Base-by-base conservation (phyloP, 1,140 invertebrate species). In the Macrocentrus cingulum region DNA sequence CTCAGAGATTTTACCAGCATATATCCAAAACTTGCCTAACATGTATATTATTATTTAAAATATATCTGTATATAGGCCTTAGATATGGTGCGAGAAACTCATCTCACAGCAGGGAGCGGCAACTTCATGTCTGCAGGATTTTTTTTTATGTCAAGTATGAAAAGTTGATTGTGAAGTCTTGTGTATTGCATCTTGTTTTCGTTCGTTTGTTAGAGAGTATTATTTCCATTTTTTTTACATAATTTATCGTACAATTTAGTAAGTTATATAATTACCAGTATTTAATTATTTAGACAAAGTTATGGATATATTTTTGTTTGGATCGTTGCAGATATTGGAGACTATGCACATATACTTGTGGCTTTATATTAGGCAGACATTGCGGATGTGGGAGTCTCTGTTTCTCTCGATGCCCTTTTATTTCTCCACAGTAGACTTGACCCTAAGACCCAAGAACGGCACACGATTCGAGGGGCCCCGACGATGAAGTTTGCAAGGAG, bases 101-200 rank as follows among this genome's bases (percentile, higher is more conserved):
- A 44, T 66, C 63, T 68, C 68, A 41, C 68, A 66, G 66, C 68
- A 54, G 68, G 68, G 56, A 57, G 39, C 53, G 46, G 37, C 53
- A 60, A 67, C 65, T 56, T 51, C 59, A 67, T 66, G 63, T 69
- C 68, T 29, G 25, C 4, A 29, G 4, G 9, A 5, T 51, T 20
- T 18, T 32, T 51, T 51, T 20, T 69, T 65, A 65, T 66, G 63
- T 66, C 60, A 66, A 58, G 66, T 64, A 65, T 45, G 56, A 63
- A 52, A 61, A 49, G 29, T 16, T 36, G 49, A 51, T 51, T 34
- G 32, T 29, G 15, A 20, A 15, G 29, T n/a, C 11, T n/a, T n/a
- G n/a, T n/a, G n/a, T n/a, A n/a, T n/a, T n/a, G n/a, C n/a, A n/a
- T n/a, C n/a, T n/a, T n/a, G n/a, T n/a, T n/a, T n/a, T n/a, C n/a